These are phyloP conservation scores for Athrips mouffetella DNA, from an alignment of 2,888 invertebrate genomes.

Conservation along the genomic window DNA sequence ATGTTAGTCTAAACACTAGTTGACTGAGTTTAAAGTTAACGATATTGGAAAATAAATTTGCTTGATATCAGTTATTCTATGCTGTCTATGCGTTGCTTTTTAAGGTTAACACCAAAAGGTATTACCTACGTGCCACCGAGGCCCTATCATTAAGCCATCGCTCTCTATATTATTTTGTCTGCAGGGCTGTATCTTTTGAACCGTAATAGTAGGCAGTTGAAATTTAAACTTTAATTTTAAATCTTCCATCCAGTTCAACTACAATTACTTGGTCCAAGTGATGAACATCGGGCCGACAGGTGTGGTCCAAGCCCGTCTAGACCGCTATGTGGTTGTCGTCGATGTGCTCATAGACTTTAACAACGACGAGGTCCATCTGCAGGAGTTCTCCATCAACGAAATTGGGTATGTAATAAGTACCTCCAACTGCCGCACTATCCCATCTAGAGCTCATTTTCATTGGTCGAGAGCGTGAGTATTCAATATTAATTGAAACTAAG, in stretches of 20 bases:
- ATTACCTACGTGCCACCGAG: too few species aligned
- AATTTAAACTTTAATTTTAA: not conserved
- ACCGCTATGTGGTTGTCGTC: conserved; percentile 50
- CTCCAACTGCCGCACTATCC: too few species aligned
- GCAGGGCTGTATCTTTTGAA: too few species aligned
- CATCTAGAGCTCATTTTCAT: not conserved
- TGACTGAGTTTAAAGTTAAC: too few species aligned
- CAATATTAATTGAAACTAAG: too few species aligned
- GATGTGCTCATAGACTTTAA: conserved; percentile 70
- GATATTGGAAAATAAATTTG: too few species aligned
- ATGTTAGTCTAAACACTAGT: too few species aligned
- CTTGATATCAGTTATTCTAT: too few species aligned
- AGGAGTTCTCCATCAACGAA: conserved; percentile 60
- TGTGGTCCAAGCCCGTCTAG: conserved; percentile 62
- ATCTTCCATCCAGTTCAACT: conserved; percentile 67
- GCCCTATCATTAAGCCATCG: too few species aligned
- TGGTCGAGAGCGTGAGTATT: too few species aligned
- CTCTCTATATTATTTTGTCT: not conserved
- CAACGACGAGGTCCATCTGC: conserved; percentile 70
- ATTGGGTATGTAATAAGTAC: conserved; percentile 46
- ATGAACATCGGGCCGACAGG: conserved; percentile 75
- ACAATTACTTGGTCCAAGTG: conserved; percentile 69
- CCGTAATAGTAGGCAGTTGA: not conserved
- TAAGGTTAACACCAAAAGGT: too few species aligned
- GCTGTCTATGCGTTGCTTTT: too few species aligned